phyloP scores from a whole-genome alignment of 2,113 vertebrate genomes.

The Syngnathus floridae region DNA sequence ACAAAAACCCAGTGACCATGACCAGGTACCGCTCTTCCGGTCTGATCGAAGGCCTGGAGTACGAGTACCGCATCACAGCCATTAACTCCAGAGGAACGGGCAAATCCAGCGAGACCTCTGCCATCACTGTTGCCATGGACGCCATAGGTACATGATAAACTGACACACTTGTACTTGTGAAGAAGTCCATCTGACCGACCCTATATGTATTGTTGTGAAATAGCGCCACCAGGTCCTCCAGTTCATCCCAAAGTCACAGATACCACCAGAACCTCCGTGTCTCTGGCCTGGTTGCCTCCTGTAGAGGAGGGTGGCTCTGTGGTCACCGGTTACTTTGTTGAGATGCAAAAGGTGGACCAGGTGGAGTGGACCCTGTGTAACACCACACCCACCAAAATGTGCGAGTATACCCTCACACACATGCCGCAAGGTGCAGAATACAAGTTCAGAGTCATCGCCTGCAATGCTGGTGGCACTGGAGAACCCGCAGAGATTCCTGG shows the following conservation, averaged over 20 bases:
- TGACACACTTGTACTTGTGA: background rate
- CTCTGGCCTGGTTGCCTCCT: constrained; percentile 90
- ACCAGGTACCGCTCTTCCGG: constrained; percentile 93
- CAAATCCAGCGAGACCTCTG: constrained; percentile 87
- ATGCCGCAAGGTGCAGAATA: constrained; percentile 97
- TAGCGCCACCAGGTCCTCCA: constrained; percentile 90
- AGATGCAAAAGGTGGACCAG: constrained; percentile 98
- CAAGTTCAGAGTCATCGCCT: constrained; percentile 89
- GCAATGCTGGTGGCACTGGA: constrained; percentile 90
- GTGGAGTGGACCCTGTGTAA: constrained; percentile 98
- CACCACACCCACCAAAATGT: constrained; percentile 94
- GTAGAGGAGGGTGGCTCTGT: constrained; percentile 92
- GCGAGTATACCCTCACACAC: constrained; percentile 95
- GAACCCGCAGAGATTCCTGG: constrained; percentile 93
- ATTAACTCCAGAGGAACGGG: constrained; percentile 89
- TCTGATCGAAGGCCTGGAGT: constrained; percentile 90
- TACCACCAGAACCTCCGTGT: constrained; percentile 92
- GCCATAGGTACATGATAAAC: constrained; percentile 81
- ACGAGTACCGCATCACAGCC: constrained; percentile 90
- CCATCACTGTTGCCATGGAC: constrained; percentile 87
- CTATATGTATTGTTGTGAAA: constrained; percentile 6
- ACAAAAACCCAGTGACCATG: constrained; percentile 95
- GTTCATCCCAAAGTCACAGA: constrained; percentile 89
- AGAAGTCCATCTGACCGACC: constrained; percentile 10
- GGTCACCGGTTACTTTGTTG: constrained; percentile 90